Percentiles rank a stretch among this genome's conserved stretches.
phyloP scores from a whole-genome alignment of 2,888 invertebrate species.

The Drosophila fungiperda region DNA sequence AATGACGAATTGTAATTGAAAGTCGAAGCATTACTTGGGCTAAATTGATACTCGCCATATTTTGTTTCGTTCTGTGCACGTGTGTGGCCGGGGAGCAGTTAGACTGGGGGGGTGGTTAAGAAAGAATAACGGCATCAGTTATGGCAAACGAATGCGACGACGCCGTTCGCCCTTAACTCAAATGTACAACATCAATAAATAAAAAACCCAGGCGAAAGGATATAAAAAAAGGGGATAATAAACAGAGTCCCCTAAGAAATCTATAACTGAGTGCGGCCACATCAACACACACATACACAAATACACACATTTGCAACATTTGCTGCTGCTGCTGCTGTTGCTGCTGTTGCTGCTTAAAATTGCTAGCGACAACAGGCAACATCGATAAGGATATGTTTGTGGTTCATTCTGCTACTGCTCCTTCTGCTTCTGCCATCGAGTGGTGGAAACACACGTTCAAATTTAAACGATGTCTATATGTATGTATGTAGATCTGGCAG shows the following conservation, averaged over 20 bases:
- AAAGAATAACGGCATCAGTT: conserved; percentile 77
- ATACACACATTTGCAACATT: conserved; percentile 39
- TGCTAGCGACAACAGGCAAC: conserved; percentile 56
- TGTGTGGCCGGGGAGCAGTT: conserved; percentile 3
- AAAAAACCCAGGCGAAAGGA: conserved; percentile 74
- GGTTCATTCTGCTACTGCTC: conserved; percentile 23
- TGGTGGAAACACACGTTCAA: conserved; percentile 71
- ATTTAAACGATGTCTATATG: conserved; percentile 72
- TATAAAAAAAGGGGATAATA: conserved; percentile 78
- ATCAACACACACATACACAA: conserved; percentile 51
- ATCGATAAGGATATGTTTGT: conserved; percentile 59
- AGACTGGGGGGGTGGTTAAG: conserved; percentile 7
- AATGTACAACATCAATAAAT: conserved; percentile 81
- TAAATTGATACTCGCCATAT: neutral
- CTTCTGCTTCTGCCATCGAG: conserved; percentile 24
- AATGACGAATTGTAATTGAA: neutral
- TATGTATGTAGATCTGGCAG: neutral
- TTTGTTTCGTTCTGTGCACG: neutral
- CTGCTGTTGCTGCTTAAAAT: conserved; percentile 39
- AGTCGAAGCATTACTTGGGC: neutral
- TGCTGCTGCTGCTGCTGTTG: conserved; percentile 9
- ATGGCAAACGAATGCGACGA: conserved; percentile 80
- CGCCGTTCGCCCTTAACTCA: conserved; percentile 74
- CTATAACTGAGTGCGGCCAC: conserved; percentile 77
- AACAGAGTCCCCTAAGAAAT: conserved; percentile 79